Conservation (phyloP, 2,797 vertebrate genomes). For the Typhlichthys subterraneus region DNA sequence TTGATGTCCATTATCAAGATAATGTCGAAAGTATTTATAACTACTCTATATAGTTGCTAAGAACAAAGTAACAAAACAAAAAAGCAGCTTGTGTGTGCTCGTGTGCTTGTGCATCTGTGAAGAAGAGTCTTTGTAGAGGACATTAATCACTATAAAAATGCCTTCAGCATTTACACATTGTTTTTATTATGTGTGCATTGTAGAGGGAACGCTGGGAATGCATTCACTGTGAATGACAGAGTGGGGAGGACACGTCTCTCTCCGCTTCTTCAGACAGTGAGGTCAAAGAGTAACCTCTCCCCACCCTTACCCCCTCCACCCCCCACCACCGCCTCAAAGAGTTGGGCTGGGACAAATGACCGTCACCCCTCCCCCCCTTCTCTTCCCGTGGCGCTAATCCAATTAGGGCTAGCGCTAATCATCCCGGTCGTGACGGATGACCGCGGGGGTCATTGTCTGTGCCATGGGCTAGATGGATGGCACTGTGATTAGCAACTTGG, state of each 20-base stretch:
- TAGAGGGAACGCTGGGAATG: no score
- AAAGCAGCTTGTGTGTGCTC: no score
- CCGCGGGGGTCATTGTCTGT: constrained; percentile 61
- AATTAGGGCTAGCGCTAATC: constrained; percentile 71
- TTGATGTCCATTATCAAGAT: no score
- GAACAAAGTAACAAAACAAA: no score
- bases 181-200: no score
- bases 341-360: constrained; percentile 44
- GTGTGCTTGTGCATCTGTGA: no score
- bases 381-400: constrained; percentile 56
- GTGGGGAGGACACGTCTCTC: constrained; percentile 19
- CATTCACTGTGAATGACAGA: background rate
- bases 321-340: constrained; percentile 6
- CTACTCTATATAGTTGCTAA: no score
- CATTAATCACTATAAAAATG: no score
- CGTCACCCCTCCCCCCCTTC: constrained; percentile 8
- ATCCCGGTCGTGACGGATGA: constrained; percentile 69
- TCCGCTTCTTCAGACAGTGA: constrained; percentile 10
- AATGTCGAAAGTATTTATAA: no score
- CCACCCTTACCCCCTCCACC: constrained; percentile 1
- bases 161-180: no score
- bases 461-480: constrained; percentile 52
- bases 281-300: constrained; percentile 37
- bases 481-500: constrained; percentile 53
- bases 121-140: no score